These are phyloP conservation scores for Protonemura montana DNA, from an alignment of 2,888 invertebrate species.

Conservation along the genomic window DNA sequence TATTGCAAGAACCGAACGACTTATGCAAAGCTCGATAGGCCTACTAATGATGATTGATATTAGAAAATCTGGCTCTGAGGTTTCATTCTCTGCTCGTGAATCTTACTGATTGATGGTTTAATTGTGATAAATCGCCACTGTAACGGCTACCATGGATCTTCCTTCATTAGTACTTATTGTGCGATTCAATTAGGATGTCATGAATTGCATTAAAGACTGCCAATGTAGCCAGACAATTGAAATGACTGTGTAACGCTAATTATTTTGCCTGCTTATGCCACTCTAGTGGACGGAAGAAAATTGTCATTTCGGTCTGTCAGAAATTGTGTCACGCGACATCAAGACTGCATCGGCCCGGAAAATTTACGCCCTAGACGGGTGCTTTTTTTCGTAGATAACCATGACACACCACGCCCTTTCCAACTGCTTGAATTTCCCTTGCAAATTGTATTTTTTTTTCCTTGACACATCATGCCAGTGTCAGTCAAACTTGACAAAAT, in stretches of 20 bases:
- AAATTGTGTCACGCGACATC: background rate
- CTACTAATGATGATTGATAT: slow-evolving; percentile 7
- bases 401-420: background rate
- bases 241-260: background rate
- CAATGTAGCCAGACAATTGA: background rate
- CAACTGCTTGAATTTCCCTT: background rate
- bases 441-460: background rate
- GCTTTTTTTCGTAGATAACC: background rate
- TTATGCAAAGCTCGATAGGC: background rate
- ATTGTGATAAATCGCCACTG: background rate
- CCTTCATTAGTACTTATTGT: no score
- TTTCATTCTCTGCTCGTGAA: background rate
- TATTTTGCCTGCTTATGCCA: background rate
- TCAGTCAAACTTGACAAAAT: background rate
- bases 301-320: background rate
- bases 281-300: background rate
- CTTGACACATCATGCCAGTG: background rate
- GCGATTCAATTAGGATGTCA: background rate
- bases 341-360: background rate
- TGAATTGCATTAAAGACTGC: background rate
- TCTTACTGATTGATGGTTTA: slow-evolving; percentile 12
- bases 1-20: background rate
- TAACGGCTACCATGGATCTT: background rate
- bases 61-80: background rate
- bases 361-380: background rate